Conservation (phyloP, 1,140 invertebrate species). For the Aphis craccivora region DNA sequence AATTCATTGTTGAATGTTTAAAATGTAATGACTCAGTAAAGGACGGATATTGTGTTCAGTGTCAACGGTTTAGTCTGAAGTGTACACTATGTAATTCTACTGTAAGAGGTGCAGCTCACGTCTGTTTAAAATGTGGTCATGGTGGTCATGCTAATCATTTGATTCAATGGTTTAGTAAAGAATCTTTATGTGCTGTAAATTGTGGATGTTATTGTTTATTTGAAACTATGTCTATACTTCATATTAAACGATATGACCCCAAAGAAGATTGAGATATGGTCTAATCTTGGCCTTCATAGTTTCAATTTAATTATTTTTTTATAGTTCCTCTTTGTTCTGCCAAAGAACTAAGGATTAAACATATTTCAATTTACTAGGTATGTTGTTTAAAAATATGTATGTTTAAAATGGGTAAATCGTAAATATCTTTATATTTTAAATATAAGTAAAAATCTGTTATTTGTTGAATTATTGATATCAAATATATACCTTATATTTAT, state of each 20-base stretch:
- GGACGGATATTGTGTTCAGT: conserved; percentile 72
- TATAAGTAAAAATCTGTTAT: not conserved
- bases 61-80: conserved; percentile 75
- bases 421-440: not conserved
- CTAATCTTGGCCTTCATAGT: not conserved
- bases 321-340: conserved; percentile 25
- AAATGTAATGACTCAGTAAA: conserved; percentile 70
- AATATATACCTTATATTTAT: not conserved
- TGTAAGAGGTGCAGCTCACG: conserved; percentile 79
- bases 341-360: not conserved
- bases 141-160: conserved; percentile 88
- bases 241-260: conserved; percentile 37
- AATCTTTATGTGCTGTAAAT: conserved; percentile 77
- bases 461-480: not conserved
- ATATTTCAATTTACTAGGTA: not conserved
- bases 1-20: conserved; percentile 79
- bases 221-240: conserved; percentile 66
- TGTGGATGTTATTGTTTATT: conserved; percentile 89
- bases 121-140: conserved; percentile 87
- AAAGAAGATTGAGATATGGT: conserved; percentile 34
- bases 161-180: conserved; percentile 77
- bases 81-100: conserved; percentile 87
- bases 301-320: not conserved
- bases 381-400: not conserved
- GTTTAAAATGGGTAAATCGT: not conserved